These are phyloP conservation scores for Tenthredo mesomela DNA, from an alignment of 2,888 invertebrate genomes.

Conservation along the genomic window DNA sequence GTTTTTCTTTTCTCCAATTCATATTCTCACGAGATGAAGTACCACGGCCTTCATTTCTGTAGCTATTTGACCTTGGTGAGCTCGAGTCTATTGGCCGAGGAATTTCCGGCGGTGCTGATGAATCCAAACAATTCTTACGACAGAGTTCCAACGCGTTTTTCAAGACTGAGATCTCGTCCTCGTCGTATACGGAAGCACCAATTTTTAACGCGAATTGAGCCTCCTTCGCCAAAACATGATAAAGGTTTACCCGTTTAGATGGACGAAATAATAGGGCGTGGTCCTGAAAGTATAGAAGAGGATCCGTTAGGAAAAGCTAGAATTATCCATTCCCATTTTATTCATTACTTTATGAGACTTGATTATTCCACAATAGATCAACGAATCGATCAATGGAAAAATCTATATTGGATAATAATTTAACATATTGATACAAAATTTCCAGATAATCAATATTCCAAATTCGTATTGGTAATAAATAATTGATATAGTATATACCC, in stretches of 20 bases:
- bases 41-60: not conserved
- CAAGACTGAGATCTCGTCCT: constrained; percentile 6
- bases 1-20: constrained; percentile 14
- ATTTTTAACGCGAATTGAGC: not conserved
- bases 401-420: not conserved
- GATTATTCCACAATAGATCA: not conserved
- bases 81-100: not conserved
- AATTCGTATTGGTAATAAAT: not conserved
- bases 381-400: not conserved
- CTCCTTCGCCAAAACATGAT: not conserved
- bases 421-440: not conserved
- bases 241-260: not conserved
- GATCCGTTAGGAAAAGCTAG: not conserved
- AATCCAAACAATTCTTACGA: constrained; percentile 12
- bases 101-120: not conserved
- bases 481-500: not conserved
- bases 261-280: not conserved
- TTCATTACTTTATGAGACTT: not conserved
- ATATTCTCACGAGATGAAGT: not conserved
- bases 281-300: not conserved
- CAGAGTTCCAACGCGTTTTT: not conserved
- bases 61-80: not conserved
- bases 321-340: not conserved
- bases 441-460: not conserved
- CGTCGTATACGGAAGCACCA: not conserved